A percentile compares a stretch with the other conserved stretches of the same genome.
These are phyloP conservation scores for Exocentrus adspersus DNA, from an alignment of 2,888 invertebrate species.

Conservation along the genomic window DNA sequence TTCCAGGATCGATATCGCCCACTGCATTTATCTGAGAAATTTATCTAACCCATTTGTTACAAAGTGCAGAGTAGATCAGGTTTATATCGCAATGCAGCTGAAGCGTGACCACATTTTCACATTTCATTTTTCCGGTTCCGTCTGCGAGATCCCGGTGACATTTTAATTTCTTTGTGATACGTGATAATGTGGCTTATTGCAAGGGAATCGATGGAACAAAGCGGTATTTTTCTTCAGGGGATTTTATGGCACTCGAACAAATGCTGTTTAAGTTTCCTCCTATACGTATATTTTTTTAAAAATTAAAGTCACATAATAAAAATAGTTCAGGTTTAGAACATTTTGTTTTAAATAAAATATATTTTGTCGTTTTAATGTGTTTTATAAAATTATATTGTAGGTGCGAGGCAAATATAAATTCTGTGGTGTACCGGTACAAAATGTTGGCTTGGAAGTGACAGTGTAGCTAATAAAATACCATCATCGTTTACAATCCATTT, in stretches of 20 bases:
- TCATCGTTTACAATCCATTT: slow-evolving; percentile 30
- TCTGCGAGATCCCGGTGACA: slow-evolving; percentile 40
- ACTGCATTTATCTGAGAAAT: slow-evolving; percentile 3
- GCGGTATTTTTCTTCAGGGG: background rate
- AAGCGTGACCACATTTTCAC: slow-evolving; percentile 48
- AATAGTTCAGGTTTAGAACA: too few species aligned
- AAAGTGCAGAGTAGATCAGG: slow-evolving; percentile 31
- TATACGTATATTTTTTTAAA: background rate
- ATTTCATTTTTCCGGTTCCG: slow-evolving; percentile 37
- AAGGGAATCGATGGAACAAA: slow-evolving; percentile 18
- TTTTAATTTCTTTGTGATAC: slow-evolving; percentile 48
- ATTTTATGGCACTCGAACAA: background rate
- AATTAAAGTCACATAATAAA: too few species aligned
- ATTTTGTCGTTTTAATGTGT: too few species aligned
- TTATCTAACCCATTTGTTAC: background rate
- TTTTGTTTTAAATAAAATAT: too few species aligned
- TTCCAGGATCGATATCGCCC: background rate
- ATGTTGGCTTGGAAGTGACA: slow-evolving; percentile 8
- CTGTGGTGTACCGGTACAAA: too few species aligned
- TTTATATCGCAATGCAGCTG: slow-evolving; percentile 44
- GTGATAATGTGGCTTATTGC: slow-evolving; percentile 45
- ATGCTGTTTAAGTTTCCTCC: background rate
- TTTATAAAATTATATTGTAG: too few species aligned
- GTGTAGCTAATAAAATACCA: slow-evolving; percentile 22
- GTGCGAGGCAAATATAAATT: too few species aligned